phyloP scores from a whole-genome alignment of 2,797 vertebrate genomes.

The Eidolon dupreanum region DNA sequence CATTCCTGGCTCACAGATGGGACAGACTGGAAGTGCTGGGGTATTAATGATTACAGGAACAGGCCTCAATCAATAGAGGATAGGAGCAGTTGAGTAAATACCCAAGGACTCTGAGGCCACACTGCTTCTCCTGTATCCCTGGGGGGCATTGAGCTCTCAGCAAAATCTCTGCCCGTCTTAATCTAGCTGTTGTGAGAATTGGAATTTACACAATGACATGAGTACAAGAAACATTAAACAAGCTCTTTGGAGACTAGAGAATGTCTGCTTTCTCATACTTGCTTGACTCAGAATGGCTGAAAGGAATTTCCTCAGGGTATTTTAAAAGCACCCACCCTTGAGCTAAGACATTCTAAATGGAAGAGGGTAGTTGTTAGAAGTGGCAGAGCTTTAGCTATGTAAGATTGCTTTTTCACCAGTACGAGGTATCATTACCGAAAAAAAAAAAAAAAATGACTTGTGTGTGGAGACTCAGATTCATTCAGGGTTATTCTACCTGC shows the following conservation, averaged over 20 bases:
- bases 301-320: not conserved
- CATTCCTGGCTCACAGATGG: not conserved
- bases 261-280: not conserved
- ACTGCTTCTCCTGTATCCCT: not conserved
- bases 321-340: not conserved
- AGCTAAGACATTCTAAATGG: not conserved
- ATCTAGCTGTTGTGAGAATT: not conserved
- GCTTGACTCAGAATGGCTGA: conserved; percentile 13
- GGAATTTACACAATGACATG: not conserved
- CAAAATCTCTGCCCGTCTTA: no score
- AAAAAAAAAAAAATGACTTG: not conserved
- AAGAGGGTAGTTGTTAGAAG: not conserved
- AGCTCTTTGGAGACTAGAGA: not conserved
- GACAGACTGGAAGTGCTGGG: not conserved
- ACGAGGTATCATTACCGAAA: not conserved
- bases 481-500: not conserved
- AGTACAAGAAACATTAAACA: not conserved
- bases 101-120: not conserved
- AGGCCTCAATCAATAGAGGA: not conserved
- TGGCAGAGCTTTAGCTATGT: not conserved
- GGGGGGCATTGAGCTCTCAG: not conserved
- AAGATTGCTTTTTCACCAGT: not conserved
- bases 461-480: not conserved
- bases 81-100: not conserved
- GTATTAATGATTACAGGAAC: not conserved